Conservation (phyloP, 2,797 vertebrate species). For the Cyclopterus lumpus region DNA sequence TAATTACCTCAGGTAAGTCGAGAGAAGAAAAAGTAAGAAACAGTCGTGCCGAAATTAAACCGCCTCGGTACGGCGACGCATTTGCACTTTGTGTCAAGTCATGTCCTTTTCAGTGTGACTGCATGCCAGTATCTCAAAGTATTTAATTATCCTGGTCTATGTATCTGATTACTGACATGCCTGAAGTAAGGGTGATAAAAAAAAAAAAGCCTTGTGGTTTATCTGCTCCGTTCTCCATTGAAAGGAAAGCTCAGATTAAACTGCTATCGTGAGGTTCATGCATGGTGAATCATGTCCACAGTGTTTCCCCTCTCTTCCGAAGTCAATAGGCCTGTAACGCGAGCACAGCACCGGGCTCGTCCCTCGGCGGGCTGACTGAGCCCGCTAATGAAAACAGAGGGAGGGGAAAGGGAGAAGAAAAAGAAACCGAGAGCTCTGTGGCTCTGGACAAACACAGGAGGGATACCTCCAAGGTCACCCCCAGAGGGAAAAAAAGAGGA, state of each 20-base stretch:
- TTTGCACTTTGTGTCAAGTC: slow-evolving; percentile 57
- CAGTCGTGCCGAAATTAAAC: background rate
- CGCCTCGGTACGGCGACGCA: background rate
- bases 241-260: slow-evolving; percentile 79
- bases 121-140: slow-evolving; percentile 74
- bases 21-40: slow-evolving; percentile 27
- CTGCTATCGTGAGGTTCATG: slow-evolving; percentile 81
- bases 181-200: slow-evolving; percentile 80
- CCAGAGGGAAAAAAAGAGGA: slow-evolving; percentile 47
- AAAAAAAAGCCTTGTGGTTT: slow-evolving; percentile 64
- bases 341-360: slow-evolving; percentile 77
- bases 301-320: slow-evolving; percentile 78
- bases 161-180: slow-evolving; percentile 80
- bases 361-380: slow-evolving; percentile 77
- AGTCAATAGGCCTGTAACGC: slow-evolving; percentile 84
- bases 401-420: slow-evolving; percentile 47
- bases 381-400: slow-evolving; percentile 82
- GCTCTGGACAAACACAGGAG: slow-evolving; percentile 77
- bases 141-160: slow-evolving; percentile 79
- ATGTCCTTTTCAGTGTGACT: slow-evolving; percentile 63
- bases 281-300: slow-evolving; percentile 82
- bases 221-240: slow-evolving; percentile 72
- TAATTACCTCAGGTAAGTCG: slow-evolving; percentile 49
- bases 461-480: slow-evolving; percentile 83
- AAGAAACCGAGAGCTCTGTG: slow-evolving; percentile 66